Conservation (phyloP, 2,113 vertebrate species). For the Phyllostomus hastatus region DNA sequence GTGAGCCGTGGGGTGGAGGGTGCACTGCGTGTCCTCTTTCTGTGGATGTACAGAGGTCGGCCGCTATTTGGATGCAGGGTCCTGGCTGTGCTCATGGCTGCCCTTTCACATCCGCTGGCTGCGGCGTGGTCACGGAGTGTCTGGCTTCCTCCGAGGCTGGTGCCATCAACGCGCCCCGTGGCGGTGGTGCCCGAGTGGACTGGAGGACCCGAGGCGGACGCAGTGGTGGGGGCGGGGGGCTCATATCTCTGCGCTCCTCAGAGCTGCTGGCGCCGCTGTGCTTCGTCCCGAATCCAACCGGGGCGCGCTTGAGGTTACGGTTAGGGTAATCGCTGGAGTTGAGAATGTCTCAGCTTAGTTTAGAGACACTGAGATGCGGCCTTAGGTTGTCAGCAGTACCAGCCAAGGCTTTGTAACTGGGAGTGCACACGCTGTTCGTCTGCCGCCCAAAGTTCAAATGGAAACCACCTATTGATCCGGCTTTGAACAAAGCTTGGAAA, state of each 20-base stretch:
- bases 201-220: neutral
- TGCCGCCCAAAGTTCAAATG: neutral
- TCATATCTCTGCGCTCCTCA: neutral
- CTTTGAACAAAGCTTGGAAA: neutral
- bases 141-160: neutral
- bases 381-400: neutral
- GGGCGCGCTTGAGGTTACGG: neutral
- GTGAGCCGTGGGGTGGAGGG: neutral
- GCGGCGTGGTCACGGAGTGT: neutral
- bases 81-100: too few relatives aligned
- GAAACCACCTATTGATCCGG: neutral
- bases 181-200: neutral
- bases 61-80: neutral
- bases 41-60: neutral
- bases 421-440: neutral
- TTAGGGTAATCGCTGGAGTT: neutral
- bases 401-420: too few relatives aligned
- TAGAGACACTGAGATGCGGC: neutral
- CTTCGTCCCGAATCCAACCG: neutral
- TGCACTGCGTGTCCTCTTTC: neutral
- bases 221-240: conserved; percentile 5
- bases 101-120: neutral
- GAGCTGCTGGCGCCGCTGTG: conserved; percentile 30
- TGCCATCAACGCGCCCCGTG: too few relatives aligned
- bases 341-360: neutral